Conservation (phyloP, 2,113 vertebrate genomes). For the Austrofundulus limnaeus region DNA sequence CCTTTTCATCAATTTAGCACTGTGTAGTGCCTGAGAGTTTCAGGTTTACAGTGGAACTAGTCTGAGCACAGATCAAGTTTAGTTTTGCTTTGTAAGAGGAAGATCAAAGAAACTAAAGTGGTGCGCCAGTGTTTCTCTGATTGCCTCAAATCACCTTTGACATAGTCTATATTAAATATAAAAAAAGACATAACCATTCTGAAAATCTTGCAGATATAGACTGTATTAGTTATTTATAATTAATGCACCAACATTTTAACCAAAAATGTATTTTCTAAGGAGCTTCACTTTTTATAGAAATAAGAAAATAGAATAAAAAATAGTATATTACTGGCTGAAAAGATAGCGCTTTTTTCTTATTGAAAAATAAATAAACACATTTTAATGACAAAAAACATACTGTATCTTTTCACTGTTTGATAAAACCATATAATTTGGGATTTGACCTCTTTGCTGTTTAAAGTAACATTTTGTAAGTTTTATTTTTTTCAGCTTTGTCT, state of each 20-base stretch:
- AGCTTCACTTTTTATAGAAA: not conserved
- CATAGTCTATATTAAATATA: not conserved
- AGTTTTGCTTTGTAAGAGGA: constrained; percentile 12
- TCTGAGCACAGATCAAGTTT: constrained; percentile 40
- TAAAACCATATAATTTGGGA: too few relatives aligned
- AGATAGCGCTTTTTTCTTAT: too few relatives aligned
- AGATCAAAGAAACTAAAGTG: constrained; percentile 7
- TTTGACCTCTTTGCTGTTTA: too few relatives aligned
- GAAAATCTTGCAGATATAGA: not conserved
- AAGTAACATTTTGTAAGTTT: too few relatives aligned
- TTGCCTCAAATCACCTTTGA: not conserved
- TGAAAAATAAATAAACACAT: too few relatives aligned
- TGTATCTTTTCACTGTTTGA: too few relatives aligned
- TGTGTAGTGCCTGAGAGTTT: constrained; percentile 31
- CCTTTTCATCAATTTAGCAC: constrained; percentile 34
- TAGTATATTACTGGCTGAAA: too few relatives aligned
- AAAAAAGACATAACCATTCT: not conserved
- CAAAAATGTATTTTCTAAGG: not conserved
- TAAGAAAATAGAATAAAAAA: not conserved
- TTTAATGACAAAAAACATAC: too few relatives aligned
- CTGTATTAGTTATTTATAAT: not conserved
- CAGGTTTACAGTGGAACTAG: constrained; percentile 29
- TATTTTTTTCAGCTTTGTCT: too few relatives aligned
- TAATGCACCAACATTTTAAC: not conserved
- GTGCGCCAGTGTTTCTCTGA: not conserved